A percentile compares a stretch with the other conserved stretches of the same genome.
phyloP scores from a whole-genome alignment of 2,113 vertebrate species.

The Prietella phreatophila region DNA sequence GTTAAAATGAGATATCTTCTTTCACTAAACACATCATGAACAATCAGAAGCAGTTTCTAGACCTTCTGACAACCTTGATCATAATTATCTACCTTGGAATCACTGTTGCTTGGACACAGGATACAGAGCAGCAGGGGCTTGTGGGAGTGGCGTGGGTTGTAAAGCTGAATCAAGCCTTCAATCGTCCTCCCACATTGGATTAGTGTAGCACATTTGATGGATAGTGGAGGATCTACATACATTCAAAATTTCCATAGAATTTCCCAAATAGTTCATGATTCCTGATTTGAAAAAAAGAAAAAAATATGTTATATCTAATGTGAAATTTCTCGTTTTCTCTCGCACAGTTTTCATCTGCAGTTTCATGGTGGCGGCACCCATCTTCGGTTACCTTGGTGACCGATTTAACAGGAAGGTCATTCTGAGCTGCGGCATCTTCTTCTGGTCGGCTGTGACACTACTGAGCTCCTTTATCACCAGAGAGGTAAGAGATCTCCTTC shows the following conservation, averaged over 20 bases:
- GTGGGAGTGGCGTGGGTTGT: slow-evolving; percentile 39
- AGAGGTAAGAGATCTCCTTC: slow-evolving; percentile 73
- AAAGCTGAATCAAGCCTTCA: slow-evolving; percentile 29
- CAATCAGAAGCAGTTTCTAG: neutral
- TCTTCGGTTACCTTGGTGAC: slow-evolving; percentile 98
- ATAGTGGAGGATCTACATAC: neutral
- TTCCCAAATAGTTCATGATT: neutral
- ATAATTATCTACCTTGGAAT: slow-evolving; percentile 8
- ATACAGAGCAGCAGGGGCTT: slow-evolving; percentile 13
- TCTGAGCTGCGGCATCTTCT: slow-evolving; percentile 97
- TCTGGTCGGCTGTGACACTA: slow-evolving; percentile 93
- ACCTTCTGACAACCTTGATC: slow-evolving; percentile 14
- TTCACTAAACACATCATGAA: neutral
- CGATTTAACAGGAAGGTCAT: slow-evolving; percentile 98
- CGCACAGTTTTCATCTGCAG: slow-evolving; percentile 96
- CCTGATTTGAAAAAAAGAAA: neutral
- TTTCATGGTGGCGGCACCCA: slow-evolving; percentile 96
- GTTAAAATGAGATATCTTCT: neutral
- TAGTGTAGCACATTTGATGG: slow-evolving; percentile 12
- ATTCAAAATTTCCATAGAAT: neutral
- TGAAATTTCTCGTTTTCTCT: slow-evolving; percentile 46
- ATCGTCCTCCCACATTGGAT: slow-evolving; percentile 30
- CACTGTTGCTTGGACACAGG: slow-evolving; percentile 30
- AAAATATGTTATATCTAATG: neutral
- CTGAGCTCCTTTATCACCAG: slow-evolving; percentile 94